phyloP scores from a whole-genome alignment of 2,888 invertebrate genomes.

The Pterostichus niger region DNA sequence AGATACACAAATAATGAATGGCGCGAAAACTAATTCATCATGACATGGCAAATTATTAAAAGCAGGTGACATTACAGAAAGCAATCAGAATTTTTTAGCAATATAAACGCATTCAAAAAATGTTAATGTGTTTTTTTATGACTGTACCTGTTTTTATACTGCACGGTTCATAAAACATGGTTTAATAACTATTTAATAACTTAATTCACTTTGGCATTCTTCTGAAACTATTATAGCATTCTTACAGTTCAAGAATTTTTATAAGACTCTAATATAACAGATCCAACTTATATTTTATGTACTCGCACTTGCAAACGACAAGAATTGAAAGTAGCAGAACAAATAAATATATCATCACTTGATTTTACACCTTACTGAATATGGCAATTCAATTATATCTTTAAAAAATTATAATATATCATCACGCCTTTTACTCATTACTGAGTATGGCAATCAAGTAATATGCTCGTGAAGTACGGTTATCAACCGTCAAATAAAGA shows the following conservation, averaged over 20 bases:
- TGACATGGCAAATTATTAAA: constrained; percentile 30
- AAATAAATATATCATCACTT: too few species aligned
- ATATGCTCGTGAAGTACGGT: too few species aligned
- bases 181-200: constrained; percentile 35
- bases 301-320: too few species aligned
- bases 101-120: constrained; percentile 37
- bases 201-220: constrained; percentile 28
- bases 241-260: constrained; percentile 12
- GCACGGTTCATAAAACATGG: constrained; percentile 4
- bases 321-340: too few species aligned
- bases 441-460: too few species aligned
- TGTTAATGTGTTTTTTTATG: constrained; percentile 35
- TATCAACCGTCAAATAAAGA: too few species aligned
- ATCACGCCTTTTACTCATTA: too few species aligned
- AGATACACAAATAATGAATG: constrained; percentile 19
- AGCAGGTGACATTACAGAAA: constrained; percentile 17
- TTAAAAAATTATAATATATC: too few species aligned
- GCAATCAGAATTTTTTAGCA: constrained; percentile 37
- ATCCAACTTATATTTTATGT: background rate
- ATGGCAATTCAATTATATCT: too few species aligned
- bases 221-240: background rate
- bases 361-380: too few species aligned
- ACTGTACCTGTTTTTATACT: background rate
- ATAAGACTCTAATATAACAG: background rate
- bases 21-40: constrained; percentile 9